Evolutionary conservation across 2,888 invertebrate species (phyloP).

Genomic region (Pachydiplax longipennis): DNA sequence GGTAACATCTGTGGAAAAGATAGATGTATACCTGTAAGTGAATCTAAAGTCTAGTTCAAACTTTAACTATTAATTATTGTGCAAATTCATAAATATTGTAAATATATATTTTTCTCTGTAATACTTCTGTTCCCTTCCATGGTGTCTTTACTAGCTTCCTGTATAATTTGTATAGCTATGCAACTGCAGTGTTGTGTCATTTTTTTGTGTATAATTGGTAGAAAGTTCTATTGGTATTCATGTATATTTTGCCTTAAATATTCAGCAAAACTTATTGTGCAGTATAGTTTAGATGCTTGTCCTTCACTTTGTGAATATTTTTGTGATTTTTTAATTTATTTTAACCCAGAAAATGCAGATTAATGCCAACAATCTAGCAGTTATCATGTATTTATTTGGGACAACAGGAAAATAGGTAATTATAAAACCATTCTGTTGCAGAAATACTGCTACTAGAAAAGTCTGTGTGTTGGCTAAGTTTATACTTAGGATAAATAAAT

Average conservation of each 20-base stretch:
- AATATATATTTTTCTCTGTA: too few relatives aligned
- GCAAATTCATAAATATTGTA: too few relatives aligned
- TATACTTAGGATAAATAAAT: neutral
- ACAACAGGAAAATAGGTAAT: neutral
- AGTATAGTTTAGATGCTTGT: neutral
- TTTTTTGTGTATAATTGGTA: too few relatives aligned
- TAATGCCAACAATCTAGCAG: neutral
- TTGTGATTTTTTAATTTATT: neutral
- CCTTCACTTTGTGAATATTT: neutral
- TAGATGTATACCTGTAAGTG: too few relatives aligned
- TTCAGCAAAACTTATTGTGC: neutral
- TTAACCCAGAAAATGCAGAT: neutral
- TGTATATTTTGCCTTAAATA: neutral
- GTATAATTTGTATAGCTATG: too few relatives aligned
- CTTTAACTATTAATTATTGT: too few relatives aligned
- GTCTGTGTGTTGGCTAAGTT: neutral
- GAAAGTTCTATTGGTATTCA: neutral
- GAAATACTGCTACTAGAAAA: neutral
- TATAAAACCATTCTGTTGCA: neutral
- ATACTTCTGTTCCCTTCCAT: too few relatives aligned
- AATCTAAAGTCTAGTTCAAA: too few relatives aligned
- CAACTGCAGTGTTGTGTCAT: too few relatives aligned
- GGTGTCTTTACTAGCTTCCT: too few relatives aligned
- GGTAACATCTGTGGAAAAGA: too few relatives aligned
- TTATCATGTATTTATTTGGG: neutral